Conservation (phyloP, 64 coral and sea anemone species). For the Montipora sp. region DNA sequence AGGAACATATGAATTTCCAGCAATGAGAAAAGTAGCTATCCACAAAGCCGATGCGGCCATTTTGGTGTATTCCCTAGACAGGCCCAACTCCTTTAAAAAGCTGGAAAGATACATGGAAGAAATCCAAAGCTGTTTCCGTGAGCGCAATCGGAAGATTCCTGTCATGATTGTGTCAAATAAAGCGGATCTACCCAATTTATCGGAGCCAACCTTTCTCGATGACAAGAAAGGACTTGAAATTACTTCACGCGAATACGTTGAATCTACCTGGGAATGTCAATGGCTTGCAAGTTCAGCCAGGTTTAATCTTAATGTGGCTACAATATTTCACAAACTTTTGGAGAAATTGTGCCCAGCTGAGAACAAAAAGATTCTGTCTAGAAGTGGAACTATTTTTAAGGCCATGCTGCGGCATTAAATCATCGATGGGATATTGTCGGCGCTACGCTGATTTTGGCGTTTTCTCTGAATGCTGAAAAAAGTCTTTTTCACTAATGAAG, state of each 20-base stretch:
- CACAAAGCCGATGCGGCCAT: conserved; percentile 81
- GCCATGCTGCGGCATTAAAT: neutral
- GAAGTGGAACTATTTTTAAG: conserved; percentile 5
- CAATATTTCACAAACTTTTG: conserved; percentile 34
- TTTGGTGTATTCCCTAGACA: conserved; percentile 76
- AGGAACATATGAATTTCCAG: conserved; percentile 92
- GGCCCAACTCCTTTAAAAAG: conserved; percentile 69
- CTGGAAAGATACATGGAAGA: conserved; percentile 77
- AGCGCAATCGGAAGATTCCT: conserved; percentile 49
- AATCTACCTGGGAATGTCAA: neutral
- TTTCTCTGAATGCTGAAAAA: too few relatives aligned
- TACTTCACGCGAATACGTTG: neutral
- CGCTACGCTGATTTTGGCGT: too few relatives aligned
- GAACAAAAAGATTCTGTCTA: neutral
- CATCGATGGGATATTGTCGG: neutral
- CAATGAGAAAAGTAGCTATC: conserved; percentile 87
- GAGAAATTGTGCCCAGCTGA: conserved; percentile 8
- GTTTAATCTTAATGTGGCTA: conserved; percentile 32
- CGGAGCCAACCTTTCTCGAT: conserved; percentile 8
- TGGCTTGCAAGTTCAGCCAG: conserved; percentile 38
- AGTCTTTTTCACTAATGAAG: too few relatives aligned
- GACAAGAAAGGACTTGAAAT: conserved; percentile 1
- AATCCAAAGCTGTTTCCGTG: conserved; percentile 51
- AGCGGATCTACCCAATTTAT: conserved; percentile 51
- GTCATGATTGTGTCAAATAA: conserved; percentile 79